phyloP scores from a whole-genome alignment of 2,888 invertebrate species.

The Scaptomyza polygonia region DNA sequence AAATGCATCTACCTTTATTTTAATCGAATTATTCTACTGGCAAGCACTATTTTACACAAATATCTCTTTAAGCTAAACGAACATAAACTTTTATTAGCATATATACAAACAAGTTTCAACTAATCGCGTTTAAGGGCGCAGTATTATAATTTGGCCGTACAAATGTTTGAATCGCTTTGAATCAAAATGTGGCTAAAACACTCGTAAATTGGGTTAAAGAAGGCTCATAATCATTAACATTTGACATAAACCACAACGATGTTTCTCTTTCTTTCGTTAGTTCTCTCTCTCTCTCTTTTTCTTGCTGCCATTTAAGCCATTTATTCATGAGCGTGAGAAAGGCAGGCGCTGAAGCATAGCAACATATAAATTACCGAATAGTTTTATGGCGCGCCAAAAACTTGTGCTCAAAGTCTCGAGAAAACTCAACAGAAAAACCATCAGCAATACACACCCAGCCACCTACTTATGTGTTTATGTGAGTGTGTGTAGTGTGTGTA shows the following conservation, averaged over 20 bases:
- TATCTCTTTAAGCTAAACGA: background rate
- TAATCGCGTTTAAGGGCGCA: conserved; percentile 8
- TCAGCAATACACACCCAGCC: conserved; percentile 14
- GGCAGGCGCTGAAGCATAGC: conserved; percentile 52
- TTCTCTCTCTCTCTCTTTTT: background rate
- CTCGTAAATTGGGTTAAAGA: conserved; percentile 17
- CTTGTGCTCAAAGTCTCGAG: conserved; percentile 41
- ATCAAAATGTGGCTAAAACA: conserved; percentile 7
- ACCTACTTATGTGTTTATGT: conserved; percentile 25
- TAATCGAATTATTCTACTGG: too few relatives aligned
- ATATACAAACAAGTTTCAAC: conserved; percentile 5
- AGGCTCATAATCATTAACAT: conserved; percentile 58
- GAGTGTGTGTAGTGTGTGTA: conserved; percentile 18
- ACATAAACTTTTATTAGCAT: background rate
- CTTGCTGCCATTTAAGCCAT: conserved; percentile 19
- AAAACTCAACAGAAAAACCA: conserved; percentile 17
- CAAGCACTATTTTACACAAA: too few relatives aligned
- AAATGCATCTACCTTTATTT: too few relatives aligned
- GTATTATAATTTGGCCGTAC: conserved; percentile 3
- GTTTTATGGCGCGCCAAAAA: conserved; percentile 67
- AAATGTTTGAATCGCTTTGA: background rate
- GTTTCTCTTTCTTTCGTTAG: background rate
- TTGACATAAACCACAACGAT: conserved; percentile 16
- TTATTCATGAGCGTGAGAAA: conserved; percentile 47
- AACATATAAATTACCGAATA: conserved; percentile 76